A percentile compares a stretch with the other conserved stretches of the same genome.
Evolutionary conservation across 1,140 invertebrate genomes (phyloP).

Genomic region (Paraescarpia echinospica): DNA sequence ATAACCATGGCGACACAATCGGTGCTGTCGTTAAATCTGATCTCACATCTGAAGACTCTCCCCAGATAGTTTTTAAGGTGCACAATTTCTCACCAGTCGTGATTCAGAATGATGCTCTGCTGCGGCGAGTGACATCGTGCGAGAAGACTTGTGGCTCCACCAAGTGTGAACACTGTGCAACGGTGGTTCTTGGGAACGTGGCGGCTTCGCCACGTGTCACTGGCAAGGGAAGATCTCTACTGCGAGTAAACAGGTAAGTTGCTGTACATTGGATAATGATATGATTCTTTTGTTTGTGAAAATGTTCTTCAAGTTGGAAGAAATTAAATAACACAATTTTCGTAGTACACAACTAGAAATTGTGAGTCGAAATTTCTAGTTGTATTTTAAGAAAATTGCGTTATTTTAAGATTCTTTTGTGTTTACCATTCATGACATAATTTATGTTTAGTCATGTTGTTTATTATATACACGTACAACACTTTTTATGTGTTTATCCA

Average conservation of each 20-base stretch:
- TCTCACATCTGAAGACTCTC: background rate
- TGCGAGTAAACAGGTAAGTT: background rate
- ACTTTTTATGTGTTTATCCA: too few relatives aligned
- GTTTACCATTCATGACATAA: too few relatives aligned
- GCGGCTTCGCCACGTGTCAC: background rate
- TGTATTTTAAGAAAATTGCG: too few relatives aligned
- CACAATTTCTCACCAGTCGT: background rate
- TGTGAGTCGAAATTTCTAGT: too few relatives aligned
- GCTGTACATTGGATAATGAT: background rate
- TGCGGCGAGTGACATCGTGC: background rate
- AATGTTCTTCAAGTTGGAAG: too few relatives aligned
- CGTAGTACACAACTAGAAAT: too few relatives aligned
- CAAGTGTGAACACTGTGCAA: background rate
- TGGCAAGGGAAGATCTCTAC: background rate
- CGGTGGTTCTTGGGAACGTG: background rate
- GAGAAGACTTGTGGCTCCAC: background rate
- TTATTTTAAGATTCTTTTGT: too few relatives aligned
- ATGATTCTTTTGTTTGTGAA: background rate
- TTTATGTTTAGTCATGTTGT: too few relatives aligned
- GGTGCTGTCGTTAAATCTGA: background rate
- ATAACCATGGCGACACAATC: background rate
- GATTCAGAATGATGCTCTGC: background rate
- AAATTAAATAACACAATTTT: too few relatives aligned
- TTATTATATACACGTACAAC: too few relatives aligned
- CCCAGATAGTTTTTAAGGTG: background rate